A percentile compares a stretch with the other conserved stretches of the same genome.
Evolutionary conservation across 2,113 vertebrate genomes (phyloP).

Genomic region (Halichoeres trimaculatus): DNA sequence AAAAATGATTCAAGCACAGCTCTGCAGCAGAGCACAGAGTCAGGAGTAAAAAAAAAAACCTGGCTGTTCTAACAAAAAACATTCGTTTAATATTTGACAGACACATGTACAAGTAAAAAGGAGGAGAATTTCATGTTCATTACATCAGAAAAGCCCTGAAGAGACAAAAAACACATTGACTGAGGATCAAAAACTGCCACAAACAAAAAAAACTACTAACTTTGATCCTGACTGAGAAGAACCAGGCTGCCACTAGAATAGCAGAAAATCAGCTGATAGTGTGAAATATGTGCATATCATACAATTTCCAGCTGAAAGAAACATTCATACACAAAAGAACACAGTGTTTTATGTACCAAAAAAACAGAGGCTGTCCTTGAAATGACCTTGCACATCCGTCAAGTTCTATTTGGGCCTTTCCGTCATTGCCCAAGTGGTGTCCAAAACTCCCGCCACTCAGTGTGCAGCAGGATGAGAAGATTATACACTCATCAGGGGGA

Average conservation of each 20-base stretch:
- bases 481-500: constrained; percentile 56
- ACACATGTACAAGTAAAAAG: constrained; percentile 9
- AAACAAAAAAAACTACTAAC: constrained; percentile 4
- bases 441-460: constrained; percentile 36
- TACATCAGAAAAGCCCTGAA: constrained; percentile 43
- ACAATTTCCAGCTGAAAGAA: neutral
- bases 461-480: constrained; percentile 57
- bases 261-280: neutral
- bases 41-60: constrained; percentile 22
- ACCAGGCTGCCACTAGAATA: neutral
- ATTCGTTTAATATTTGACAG: constrained; percentile 40
- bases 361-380: constrained; percentile 33
- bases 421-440: constrained; percentile 18
- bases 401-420: constrained; percentile 36
- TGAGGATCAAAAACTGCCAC: neutral
- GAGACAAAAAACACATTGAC: neutral
- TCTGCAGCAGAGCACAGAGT: neutral
- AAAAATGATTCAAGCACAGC: neutral
- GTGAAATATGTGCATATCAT: neutral
- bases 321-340: neutral
- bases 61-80: neutral
- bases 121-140: constrained; percentile 38
- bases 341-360: neutral
- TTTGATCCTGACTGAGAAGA: constrained; percentile 3
- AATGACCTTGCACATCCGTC: constrained; percentile 41